A percentile compares a stretch with the other conserved stretches of the same genome.
Evolutionary conservation across 2,797 vertebrate genomes (phyloP).

Genomic region (Tachyglossus aculeatus): DNA sequence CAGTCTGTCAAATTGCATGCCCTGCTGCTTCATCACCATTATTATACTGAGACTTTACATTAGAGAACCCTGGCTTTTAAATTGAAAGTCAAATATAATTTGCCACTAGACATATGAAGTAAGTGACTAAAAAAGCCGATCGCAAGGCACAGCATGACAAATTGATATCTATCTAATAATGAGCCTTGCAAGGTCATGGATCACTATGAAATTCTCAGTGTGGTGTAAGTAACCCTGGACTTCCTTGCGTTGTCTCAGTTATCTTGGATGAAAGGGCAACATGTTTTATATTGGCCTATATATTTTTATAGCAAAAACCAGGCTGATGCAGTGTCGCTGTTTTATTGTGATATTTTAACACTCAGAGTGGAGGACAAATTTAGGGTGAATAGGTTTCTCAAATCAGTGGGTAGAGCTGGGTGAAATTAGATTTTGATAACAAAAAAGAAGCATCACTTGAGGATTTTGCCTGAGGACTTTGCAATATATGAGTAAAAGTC

Average conservation of each 20-base stretch:
- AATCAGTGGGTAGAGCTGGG: neutral
- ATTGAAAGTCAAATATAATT: constrained; percentile 80
- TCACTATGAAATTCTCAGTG: constrained; percentile 42
- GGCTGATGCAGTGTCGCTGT: constrained; percentile 25
- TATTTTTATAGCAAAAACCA: constrained; percentile 28
- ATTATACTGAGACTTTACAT: constrained; percentile 73
- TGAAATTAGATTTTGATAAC: neutral
- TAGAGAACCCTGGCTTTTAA: constrained; percentile 75
- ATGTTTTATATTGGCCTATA: constrained; percentile 42
- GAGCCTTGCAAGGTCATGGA: constrained; percentile 55
- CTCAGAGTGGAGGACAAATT: constrained; percentile 6
- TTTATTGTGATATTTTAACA: constrained; percentile 17
- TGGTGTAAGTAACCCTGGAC: constrained; percentile 43
- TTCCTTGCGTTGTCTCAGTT: constrained; percentile 47
- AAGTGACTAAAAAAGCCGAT: constrained; percentile 69
- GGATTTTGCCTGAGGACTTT: neutral
- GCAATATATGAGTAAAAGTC: no score
- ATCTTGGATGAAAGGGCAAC: constrained; percentile 46
- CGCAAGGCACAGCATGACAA: constrained; percentile 57
- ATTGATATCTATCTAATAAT: constrained; percentile 69
- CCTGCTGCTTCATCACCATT: constrained; percentile 72
- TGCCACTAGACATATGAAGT: constrained; percentile 69
- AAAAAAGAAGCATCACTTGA: neutral
- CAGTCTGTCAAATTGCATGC: constrained; percentile 67
- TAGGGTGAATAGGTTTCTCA: constrained; percentile 7